A percentile compares a stretch with the other conserved stretches of the same genome.
These are phyloP conservation scores for Cydia pomonella DNA, from an alignment of 1,140 invertebrate species.

Conservation along the genomic window DNA sequence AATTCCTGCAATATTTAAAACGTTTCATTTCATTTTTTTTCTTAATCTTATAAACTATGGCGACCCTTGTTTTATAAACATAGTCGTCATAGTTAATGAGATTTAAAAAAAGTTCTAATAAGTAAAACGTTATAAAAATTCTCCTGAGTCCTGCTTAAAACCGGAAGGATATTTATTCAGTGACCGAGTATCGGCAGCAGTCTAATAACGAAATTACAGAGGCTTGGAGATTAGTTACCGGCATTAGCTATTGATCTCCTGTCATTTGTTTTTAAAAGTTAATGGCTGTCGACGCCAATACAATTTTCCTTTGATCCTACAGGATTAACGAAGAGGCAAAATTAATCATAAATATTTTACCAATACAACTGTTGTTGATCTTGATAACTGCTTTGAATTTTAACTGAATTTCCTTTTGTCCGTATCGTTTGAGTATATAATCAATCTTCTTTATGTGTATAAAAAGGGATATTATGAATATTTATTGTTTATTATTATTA, in stretches of 20 bases:
- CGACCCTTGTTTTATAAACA: no score
- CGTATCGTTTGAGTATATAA: conserved; percentile 8
- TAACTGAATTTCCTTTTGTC: neutral
- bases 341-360: neutral
- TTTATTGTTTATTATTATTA: no score
- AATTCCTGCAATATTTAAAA: no score
- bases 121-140: neutral
- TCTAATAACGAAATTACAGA: neutral
- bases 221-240: neutral
- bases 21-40: no score
- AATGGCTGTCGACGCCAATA: neutral
- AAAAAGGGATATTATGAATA: no score
- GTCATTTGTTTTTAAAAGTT: conserved; percentile 22
- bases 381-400: conserved; percentile 4
- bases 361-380: neutral
- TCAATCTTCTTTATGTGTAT: no score
- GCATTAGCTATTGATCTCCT: conserved; percentile 2
- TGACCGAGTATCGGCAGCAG: neutral
- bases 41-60: no score
- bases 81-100: neutral
- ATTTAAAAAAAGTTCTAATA: neutral
- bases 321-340: neutral
- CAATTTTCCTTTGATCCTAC: neutral
- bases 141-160: neutral
- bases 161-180: neutral